Conservation (phyloP, 2,113 vertebrate species). For the Entomyzon cyanotis region DNA sequence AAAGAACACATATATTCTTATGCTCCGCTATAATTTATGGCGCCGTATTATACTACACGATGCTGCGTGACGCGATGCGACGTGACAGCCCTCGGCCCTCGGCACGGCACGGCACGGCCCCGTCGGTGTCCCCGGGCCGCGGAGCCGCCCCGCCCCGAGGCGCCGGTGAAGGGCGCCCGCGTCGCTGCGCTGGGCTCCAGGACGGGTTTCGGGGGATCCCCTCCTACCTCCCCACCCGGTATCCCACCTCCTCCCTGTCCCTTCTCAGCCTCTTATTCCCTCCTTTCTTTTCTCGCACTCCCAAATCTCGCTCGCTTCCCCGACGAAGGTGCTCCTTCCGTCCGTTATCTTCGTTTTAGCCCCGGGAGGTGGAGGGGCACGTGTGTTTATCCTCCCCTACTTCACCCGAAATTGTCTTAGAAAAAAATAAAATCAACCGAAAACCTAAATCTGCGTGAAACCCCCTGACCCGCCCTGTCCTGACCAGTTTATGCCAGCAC, state of each 20-base stretch:
- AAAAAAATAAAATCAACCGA: not conserved
- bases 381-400: not conserved
- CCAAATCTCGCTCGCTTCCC: not conserved
- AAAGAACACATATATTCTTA: not conserved
- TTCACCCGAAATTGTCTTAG: not conserved
- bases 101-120: not conserved
- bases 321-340: not conserved
- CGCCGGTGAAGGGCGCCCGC: not conserved
- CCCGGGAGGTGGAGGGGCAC: not conserved
- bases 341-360: not conserved
- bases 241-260: not conserved
- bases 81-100: not conserved
- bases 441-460: not conserved
- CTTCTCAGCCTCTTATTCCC: not conserved
- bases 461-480: not conserved
- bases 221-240: not conserved
- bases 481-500: not conserved
- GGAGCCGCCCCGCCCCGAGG: not conserved
- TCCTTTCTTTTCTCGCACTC: not conserved
- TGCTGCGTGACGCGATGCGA: not conserved
- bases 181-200: not conserved
- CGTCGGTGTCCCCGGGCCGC: not conserved
- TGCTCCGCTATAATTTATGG: not conserved
- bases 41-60: not conserved
- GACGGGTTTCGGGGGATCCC: not conserved